Evolutionary conservation across 2,797 vertebrate species (phyloP).

Genomic region (Chelonia mydas): DNA sequence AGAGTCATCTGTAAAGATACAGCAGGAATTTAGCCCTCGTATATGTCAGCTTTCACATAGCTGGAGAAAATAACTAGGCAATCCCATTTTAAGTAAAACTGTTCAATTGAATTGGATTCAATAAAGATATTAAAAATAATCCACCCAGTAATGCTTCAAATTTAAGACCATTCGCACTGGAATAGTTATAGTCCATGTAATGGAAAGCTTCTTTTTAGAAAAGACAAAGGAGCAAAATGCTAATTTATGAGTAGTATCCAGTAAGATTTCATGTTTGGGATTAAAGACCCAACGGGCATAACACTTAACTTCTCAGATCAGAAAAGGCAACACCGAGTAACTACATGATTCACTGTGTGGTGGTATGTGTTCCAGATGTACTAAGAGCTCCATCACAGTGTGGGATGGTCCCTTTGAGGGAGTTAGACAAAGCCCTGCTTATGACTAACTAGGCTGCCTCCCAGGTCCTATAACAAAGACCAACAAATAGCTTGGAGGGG

Average conservation of each 20-base stretch:
- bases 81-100: not conserved
- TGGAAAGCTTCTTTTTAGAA: constrained; percentile 24
- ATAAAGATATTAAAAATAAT: not conserved
- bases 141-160: not conserved
- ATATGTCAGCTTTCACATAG: not conserved
- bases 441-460: not conserved
- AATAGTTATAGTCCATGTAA: constrained; percentile 36
- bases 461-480: not conserved
- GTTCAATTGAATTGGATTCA: constrained; percentile 17
- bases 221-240: not conserved
- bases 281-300: not conserved
- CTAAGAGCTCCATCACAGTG: not conserved
- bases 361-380: not conserved
- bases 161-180: not conserved
- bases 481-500: not conserved
- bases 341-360: not conserved
- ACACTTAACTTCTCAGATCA: not conserved
- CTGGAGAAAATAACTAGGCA: not conserved
- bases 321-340: not conserved
- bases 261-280: not conserved
- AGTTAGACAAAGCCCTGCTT: not conserved
- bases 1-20: not conserved
- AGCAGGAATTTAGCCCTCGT: not conserved
- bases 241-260: constrained; percentile 7
- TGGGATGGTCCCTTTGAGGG: not conserved